Evolutionary conservation across 2,797 vertebrate species (phyloP).

Genomic region (Morus bassanus): DNA sequence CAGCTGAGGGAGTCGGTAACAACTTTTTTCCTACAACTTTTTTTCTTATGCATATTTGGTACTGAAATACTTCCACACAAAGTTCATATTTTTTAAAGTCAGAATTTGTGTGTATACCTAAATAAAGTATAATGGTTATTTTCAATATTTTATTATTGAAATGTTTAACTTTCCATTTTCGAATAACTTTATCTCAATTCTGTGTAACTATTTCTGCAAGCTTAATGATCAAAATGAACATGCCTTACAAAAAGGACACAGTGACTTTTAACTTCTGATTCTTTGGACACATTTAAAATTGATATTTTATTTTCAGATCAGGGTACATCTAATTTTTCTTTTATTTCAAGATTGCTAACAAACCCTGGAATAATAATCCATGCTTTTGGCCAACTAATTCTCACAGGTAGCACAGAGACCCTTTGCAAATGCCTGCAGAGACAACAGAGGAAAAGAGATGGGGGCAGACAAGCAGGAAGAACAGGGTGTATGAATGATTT

Average conservation of each 20-base stretch:
- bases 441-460: background rate
- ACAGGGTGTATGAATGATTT: background rate
- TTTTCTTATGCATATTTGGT: background rate
- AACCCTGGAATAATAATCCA: background rate
- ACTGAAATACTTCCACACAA: background rate
- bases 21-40: background rate
- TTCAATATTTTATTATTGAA: background rate
- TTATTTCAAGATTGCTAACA: background rate
- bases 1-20: background rate
- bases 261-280: background rate
- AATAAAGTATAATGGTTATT: background rate
- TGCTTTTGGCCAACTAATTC: background rate
- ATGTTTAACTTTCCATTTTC: background rate
- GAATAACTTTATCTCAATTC: background rate
- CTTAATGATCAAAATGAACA: background rate
- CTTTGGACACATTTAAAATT: background rate
- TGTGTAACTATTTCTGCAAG: background rate
- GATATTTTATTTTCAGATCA: background rate
- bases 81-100: background rate
- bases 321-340: background rate
- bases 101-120: background rate
- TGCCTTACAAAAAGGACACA: background rate
- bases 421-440: background rate
- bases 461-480: background rate
- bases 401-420: background rate